Evolutionary conservation across 1,140 invertebrate genomes (phyloP).

Genomic region (Euura saliciscinereae): DNA sequence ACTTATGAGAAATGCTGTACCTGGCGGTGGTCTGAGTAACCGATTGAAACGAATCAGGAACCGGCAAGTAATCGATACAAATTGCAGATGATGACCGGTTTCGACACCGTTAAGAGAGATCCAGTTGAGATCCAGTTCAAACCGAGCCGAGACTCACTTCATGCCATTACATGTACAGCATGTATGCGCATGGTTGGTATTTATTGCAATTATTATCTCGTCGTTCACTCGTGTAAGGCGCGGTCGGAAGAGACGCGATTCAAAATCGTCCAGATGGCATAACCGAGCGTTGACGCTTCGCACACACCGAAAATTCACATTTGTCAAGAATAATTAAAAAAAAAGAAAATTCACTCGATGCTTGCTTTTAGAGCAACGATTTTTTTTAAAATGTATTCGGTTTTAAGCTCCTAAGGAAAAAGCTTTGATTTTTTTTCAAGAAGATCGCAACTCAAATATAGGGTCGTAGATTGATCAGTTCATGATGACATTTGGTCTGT

Average conservation of each 20-base stretch:
- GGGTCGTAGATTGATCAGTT: no score
- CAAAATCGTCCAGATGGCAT: neutral
- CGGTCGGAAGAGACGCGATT: neutral
- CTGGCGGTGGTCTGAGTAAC: neutral
- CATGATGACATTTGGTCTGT: no score
- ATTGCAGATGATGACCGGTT: neutral
- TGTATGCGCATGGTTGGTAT: slow-evolving; percentile 3
- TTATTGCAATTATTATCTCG: slow-evolving; percentile 7
- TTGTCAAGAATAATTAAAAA: neutral
- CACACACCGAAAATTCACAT: neutral
- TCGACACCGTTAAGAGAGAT: slow-evolving; percentile 12
- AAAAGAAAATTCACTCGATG: no score
- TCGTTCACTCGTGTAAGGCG: neutral
- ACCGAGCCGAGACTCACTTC: slow-evolving; percentile 8
- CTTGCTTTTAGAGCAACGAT: no score
- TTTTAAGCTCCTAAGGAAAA: no score
- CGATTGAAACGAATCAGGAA: neutral
- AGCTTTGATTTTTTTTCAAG: no score
- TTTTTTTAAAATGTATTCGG: no score
- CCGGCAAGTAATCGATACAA: neutral
- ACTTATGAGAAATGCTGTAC: slow-evolving; percentile 13
- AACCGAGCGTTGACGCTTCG: neutral
- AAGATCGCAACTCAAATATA: no score
- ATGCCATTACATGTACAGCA: neutral
- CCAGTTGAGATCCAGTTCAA: slow-evolving; percentile 14